A percentile compares a stretch with the other conserved stretches of the same genome.
phyloP scores from a whole-genome alignment of 2,113 vertebrate species.

The Lasiurus cinereus region DNA sequence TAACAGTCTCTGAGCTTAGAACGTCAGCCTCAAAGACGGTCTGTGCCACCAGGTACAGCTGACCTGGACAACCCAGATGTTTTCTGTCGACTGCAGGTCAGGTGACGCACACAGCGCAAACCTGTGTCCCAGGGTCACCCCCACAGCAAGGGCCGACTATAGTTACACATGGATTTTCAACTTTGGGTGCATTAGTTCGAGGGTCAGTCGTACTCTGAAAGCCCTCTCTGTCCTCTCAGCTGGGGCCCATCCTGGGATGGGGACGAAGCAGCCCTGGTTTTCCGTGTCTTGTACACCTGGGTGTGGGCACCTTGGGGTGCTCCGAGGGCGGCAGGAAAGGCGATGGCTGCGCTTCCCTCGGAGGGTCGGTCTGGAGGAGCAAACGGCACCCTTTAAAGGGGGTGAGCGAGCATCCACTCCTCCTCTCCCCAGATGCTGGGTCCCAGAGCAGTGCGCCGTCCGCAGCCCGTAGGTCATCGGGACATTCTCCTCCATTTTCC shows the following conservation, averaged over 20 bases:
- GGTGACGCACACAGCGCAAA: neutral
- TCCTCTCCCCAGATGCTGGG: neutral
- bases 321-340: fast-evolving
- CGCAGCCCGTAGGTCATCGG: fast-evolving
- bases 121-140: neutral
- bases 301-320: fast-evolving
- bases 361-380: neutral
- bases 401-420: fast-evolving
- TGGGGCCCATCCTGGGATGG: fast-evolving
- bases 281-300: fast-evolving
- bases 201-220: fast-evolving
- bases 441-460: fast-evolving
- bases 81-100: neutral
- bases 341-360: fast-evolving
- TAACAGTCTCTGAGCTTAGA: fast-evolving
- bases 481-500: neutral
- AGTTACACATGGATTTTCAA: neutral
- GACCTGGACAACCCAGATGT: neutral
- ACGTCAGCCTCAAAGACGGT: fast-evolving
- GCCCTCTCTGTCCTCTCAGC: neutral
- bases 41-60: fast-evolving
- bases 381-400: fast-evolving
- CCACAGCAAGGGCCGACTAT: neutral
- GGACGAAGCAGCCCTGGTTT: neutral
- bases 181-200: neutral